Evolutionary conservation across 2,113 vertebrate species (phyloP), one percentile per base, ranked within the genome.

Genomic region (Camarhynchus parvulus): DNA sequence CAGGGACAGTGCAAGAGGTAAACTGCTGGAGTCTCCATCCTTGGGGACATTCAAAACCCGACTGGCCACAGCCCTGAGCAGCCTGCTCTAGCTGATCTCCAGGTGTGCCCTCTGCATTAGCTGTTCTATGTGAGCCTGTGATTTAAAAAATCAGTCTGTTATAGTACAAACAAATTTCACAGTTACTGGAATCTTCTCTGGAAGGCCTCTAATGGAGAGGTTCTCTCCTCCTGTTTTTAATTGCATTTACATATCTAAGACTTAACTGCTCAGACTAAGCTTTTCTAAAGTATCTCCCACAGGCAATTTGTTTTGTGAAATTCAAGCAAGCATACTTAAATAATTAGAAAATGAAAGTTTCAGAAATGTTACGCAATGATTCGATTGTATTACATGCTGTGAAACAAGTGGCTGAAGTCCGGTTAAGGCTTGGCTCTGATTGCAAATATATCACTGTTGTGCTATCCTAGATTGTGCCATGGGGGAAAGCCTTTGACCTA

Each of bases 211-310:
- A 55, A 58, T 52, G 31, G 39, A 87, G 77, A 76, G 13, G 35
- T 53, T 87, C 9, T 84, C n/a, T 81, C 37, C 68, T 83, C 11
- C 2, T 61, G 27, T 53, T 87, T 89, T 83, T 81, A 92, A 78
- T 82, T 91, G 25, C 59, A 81, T 94, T 94, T 88, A 69, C 59
- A 81, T 90, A 70, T 74, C 61, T 61, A 59, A 94, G 66, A 23
- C 23, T 78, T 78, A 81, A 77, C 90, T 50, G 25, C 30, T 72
- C 23, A 80, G n/a, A 73, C 39, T 69, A 59, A 82, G 52, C 35
- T 86, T 79, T 86, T 49, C 53, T 64, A 55, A 94, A 87, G n/a
- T 41, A 66, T 70, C 39, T 91, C 55, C 77, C 3, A 15, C n/a
- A 50, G 69, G 47, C 64, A 78, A 39, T 67, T 87, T 92, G 15